phyloP scores from a whole-genome alignment of 2,113 vertebrate genomes.

The Xenus cinereus region DNA sequence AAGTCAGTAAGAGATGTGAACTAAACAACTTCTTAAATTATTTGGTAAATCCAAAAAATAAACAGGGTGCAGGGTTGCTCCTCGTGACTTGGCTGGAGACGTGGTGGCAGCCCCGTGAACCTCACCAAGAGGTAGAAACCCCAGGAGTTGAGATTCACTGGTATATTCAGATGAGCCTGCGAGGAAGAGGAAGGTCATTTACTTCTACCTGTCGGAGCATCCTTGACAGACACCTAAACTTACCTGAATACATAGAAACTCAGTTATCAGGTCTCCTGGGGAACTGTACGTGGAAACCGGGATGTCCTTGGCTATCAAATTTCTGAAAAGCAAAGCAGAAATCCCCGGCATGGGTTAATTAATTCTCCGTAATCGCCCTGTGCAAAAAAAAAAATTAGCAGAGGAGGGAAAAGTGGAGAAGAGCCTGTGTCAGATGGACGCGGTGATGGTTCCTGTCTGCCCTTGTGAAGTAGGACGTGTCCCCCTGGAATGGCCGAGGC shows the following conservation, averaged over 20 bases:
- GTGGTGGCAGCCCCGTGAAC: background rate
- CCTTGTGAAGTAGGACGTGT: background rate
- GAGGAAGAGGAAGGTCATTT: background rate
- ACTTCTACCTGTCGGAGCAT: background rate
- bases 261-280: background rate
- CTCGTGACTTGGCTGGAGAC: background rate
- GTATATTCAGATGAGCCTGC: background rate
- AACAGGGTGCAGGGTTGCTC: background rate
- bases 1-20: background rate
- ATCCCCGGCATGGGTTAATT: background rate
- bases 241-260: background rate
- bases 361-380: background rate
- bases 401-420: background rate
- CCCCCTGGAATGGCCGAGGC: background rate
- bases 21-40: background rate
- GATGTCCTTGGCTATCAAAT: constrained; percentile 1
- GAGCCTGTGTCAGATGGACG: background rate
- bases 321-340: background rate
- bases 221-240: background rate
- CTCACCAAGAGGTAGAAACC: background rate
- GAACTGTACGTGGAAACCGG: constrained; percentile 32
- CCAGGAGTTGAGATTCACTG: background rate
- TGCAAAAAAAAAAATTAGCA: background rate
- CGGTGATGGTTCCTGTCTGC: constrained; percentile 27
- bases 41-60: background rate